Evolutionary conservation across 1,140 invertebrate species (phyloP).

Genomic region (Tigriopus japonicus): DNA sequence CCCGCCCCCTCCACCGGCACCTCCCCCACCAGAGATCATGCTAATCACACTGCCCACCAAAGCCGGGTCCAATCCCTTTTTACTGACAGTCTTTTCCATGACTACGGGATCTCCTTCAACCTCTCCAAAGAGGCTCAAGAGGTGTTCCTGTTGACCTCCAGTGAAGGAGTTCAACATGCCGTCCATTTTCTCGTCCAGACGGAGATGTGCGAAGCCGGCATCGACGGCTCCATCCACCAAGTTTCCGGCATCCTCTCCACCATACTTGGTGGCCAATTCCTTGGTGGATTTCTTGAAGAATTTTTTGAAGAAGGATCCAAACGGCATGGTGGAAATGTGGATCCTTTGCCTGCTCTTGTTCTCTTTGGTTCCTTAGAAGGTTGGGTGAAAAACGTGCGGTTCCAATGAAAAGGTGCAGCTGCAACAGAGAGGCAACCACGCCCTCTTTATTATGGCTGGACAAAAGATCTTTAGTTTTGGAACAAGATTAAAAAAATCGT

Average conservation of each 20-base stretch:
- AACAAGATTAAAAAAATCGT: too few species aligned
- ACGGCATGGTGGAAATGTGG: background rate
- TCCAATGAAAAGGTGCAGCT: too few species aligned
- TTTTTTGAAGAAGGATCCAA: constrained; percentile 5
- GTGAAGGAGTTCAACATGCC: background rate
- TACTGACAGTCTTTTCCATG: background rate
- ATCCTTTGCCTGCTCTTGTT: too few species aligned
- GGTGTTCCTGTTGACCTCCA: background rate
- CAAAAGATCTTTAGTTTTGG: too few species aligned
- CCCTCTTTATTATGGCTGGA: too few species aligned
- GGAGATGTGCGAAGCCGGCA: background rate
- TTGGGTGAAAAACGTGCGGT: too few species aligned
- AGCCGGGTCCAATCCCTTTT: constrained; percentile 12
- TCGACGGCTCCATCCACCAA: background rate
- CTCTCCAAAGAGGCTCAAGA: background rate
- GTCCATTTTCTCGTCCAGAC: background rate
- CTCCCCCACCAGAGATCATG: background rate
- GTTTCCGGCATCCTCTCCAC: background rate
- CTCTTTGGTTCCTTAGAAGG: too few species aligned
- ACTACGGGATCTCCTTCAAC: background rate
- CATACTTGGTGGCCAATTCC: background rate
- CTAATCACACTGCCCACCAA: constrained; percentile 4
- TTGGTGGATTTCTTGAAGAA: constrained; percentile 1
- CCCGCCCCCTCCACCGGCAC: background rate
- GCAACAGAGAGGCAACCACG: too few species aligned